Evolutionary conservation across 2,113 vertebrate species (phyloP), one percentile per base, ranked within the genome.

Genomic region (Corythornis vintsioides): DNA sequence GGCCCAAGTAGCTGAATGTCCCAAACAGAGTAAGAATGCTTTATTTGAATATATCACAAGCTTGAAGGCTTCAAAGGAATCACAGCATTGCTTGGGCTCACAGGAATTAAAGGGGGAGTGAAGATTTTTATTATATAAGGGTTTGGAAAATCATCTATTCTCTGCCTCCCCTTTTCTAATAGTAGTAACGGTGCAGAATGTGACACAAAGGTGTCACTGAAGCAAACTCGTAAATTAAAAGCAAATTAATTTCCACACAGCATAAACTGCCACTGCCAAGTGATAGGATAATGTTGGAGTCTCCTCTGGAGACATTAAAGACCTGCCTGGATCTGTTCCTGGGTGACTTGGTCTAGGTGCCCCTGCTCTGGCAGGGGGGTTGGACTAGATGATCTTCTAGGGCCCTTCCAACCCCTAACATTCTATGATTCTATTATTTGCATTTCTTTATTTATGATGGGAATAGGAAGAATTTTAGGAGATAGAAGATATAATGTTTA

Each of bases 391-490:
- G 38, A 38, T 38, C 9, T 38, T 38, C 38, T 38, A 10, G 38
- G 38, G 10, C 10, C 38, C 38, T 38, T 38, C 38, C 38, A 38
- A 38, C 38, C 38, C 38, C 38, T 38, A 4, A 38, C 38, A 38
- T 38, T 38, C 38, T 38, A 9, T 38, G 10, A 38, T 38, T 38
- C 38, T 38, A 38, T 38, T 38, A 38, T 86, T 66, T 78, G 33
- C 35, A 59, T 82, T 94, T 94, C 67, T 50, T 94, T 48, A 52
- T 86, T 92, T 90, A 70, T 70, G 48, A 38, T 69, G 65, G 52
- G 66, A 90, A 78, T 21, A 89, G 17, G 65, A 88, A 82, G 85
- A 87, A 60, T 43, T 57, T 45, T 63, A 81, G 31, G 57, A 83
- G 42, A 38, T 11, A 64, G 53, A 69, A 83, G 59, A 80, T 20